Percentiles rank a stretch among this genome's conserved stretches.
Evolutionary conservation across 2,888 invertebrate genomes (phyloP).

Genomic region (Syrista parreyssii): DNA sequence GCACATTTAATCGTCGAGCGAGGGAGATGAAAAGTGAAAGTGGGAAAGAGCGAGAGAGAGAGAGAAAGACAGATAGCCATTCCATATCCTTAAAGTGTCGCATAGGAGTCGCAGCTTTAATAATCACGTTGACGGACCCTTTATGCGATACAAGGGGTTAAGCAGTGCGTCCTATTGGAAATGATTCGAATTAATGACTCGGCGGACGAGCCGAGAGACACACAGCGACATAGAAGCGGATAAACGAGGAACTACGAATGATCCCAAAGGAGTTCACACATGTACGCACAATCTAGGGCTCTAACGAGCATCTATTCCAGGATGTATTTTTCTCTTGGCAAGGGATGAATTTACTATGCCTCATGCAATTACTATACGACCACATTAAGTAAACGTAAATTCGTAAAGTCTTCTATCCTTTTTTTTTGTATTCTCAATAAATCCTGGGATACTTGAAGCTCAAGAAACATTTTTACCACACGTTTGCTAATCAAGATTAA

Average conservation of each 20-base stretch:
- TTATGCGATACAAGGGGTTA: conserved; percentile 29
- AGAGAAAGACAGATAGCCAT: neutral
- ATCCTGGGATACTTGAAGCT: neutral
- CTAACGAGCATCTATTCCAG: neutral
- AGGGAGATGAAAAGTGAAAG: neutral
- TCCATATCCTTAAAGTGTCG: neutral
- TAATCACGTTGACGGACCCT: conserved; percentile 28
- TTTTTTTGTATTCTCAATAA: too few relatives aligned
- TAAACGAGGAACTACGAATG: neutral
- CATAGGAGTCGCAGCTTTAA: neutral
- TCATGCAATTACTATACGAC: neutral
- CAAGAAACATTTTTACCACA: neutral
- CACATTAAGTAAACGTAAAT: neutral
- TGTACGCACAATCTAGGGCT: neutral
- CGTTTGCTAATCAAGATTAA: neutral
- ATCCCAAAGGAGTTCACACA: conserved; percentile 1
- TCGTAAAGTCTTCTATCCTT: neutral
- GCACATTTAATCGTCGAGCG: neutral
- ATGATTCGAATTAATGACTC: conserved; percentile 51
- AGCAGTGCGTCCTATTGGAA: conserved; percentile 42
- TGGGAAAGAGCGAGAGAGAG: neutral
- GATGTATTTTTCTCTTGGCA: neutral
- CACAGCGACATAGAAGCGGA: neutral
- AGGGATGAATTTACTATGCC: neutral
- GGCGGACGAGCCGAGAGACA: neutral